Evolutionary conservation across 1,140 invertebrate genomes (phyloP), one percentile per base, ranked within the genome.

Genomic region (Pseudomyrmex gracilis): DNA sequence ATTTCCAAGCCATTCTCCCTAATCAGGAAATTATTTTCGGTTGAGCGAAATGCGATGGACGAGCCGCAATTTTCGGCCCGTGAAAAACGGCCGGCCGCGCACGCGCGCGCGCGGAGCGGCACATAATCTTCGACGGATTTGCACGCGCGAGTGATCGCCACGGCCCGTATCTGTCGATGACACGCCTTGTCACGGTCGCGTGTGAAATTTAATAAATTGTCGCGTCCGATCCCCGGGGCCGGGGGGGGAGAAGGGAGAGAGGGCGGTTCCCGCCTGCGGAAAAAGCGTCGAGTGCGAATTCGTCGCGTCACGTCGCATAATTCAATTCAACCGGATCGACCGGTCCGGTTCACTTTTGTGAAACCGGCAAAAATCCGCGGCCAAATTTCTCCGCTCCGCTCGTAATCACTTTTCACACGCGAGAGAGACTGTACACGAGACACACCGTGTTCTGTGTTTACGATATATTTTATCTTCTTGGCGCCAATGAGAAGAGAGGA

Each of bases 151-250:
- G 43, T 24, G 66, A 58, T 7, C 64, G 51, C 64, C 53, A 24
- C 12, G 76, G 66, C 43, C 34, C 51, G 66, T 80, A 80, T 80
- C 76, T 80, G 76, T 45, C 66, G 66, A 80, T 80, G 76, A 80
- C 76, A 80, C 66, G 76, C 76, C 76, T 80, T 80, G 76, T 80
- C 76, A 68, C 45, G 76, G 66, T 15, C 20, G 66, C 76, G 76
- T 58, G 76, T 80, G 76, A 80, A 80, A 80, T 80, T 80, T 80
- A 80, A 80, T 80, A 80, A 80, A 80, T 80, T 76, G 73, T 70
- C 76, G 60, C 73, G 60, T 17, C 45, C 34, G 34, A 34, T 51
- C 61, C 45, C 47, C 17, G 3, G 58, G 10, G 64, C 51, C 63
- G 51, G 55, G 49, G 68, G 63, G 49, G 9, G 4, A 1, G 10